Conservation (phyloP, 1,140 invertebrate genomes). For the Hylaeus volcanicus region DNA sequence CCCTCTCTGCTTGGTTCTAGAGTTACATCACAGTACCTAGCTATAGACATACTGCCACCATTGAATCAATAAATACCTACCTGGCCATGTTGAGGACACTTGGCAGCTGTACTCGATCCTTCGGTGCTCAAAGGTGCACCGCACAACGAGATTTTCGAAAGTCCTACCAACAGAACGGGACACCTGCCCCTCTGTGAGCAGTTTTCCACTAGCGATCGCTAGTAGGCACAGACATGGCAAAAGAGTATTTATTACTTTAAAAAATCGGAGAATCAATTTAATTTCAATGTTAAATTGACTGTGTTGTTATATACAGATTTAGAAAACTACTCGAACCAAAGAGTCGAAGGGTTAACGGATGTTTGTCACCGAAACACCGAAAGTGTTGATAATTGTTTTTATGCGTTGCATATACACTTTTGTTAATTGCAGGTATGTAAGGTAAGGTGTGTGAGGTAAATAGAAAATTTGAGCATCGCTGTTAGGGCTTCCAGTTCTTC, state of each 20-base stretch:
- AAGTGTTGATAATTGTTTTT: no score
- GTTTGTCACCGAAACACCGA: no score
- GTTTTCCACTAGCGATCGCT: not conserved
- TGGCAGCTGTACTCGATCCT: constrained; percentile 38
- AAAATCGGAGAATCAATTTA: not conserved
- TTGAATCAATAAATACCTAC: constrained; percentile 68
- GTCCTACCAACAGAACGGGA: constrained; percentile 1
- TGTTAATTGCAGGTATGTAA: no score
- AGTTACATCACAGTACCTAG: constrained; percentile 61
- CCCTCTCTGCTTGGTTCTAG: constrained; percentile 45
- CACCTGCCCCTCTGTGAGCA: constrained; percentile 14
- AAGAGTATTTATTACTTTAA: not conserved
- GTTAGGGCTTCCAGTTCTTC: constrained; percentile 7
- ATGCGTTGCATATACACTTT: no score
- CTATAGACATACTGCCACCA: constrained; percentile 55
- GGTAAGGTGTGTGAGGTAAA: not conserved
- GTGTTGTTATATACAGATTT: no score
- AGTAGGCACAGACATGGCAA: not conserved
- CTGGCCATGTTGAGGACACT: constrained; percentile 55
- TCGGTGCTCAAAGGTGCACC: constrained; percentile 41
- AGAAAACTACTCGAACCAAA: no score
- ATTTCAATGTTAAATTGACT: no score
- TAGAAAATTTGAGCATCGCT: constrained; percentile 36
- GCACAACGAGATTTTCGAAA: constrained; percentile 35
- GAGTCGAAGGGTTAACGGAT: no score